Evolutionary conservation across 2,113 vertebrate genomes (phyloP).

Genomic region (Gorsachius goisagi): DNA sequence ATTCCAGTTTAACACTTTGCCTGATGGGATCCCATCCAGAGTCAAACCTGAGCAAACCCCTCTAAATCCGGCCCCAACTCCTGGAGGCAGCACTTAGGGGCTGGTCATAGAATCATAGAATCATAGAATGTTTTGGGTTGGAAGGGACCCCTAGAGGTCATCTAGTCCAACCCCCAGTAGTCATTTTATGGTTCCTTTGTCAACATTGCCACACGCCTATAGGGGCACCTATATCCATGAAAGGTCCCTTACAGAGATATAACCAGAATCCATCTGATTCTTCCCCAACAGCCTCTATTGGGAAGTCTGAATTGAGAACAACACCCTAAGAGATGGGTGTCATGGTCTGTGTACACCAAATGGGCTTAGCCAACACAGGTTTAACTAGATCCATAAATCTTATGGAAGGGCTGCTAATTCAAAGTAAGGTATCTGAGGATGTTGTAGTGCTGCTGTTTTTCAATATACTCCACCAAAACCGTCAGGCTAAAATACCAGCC

Average conservation of each 20-base stretch:
- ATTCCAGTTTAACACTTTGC: background rate
- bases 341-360: background rate
- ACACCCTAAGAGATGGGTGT: background rate
- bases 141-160: no score
- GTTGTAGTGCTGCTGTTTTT: background rate
- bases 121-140: no score
- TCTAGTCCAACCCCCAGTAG: no score
- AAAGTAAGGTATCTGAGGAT: background rate
- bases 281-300: background rate
- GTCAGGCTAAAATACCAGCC: background rate
- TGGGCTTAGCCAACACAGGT: background rate
- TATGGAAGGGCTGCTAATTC: background rate
- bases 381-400: background rate
- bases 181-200: background rate
- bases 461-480: background rate
- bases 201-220: rapidly evolving
- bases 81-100: background rate
- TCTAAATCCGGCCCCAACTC: background rate
- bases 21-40: background rate
- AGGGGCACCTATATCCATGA: background rate
- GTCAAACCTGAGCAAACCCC: background rate
- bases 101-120: background rate
- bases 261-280: background rate
- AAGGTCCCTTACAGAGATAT: rapidly evolving
- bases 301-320: background rate